phyloP scores from a whole-genome alignment of 2,113 vertebrate species.

The Prochilodus magdalenae region DNA sequence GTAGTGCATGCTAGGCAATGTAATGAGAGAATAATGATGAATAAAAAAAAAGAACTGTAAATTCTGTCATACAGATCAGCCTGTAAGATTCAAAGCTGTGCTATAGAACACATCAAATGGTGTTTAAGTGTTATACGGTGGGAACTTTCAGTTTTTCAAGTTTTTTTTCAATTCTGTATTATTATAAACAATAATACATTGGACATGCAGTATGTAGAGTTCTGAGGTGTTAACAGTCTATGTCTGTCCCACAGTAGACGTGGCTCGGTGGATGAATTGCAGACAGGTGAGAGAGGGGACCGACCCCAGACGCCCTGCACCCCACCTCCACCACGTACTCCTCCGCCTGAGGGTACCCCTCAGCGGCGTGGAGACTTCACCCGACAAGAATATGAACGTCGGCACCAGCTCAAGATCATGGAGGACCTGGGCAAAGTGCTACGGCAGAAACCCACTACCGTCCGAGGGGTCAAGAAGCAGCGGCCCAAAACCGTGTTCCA shows the following conservation, averaged over 20 bases:
- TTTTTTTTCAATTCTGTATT: too few species aligned
- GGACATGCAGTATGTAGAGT: too few species aligned
- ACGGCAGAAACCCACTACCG: conserved; percentile 80
- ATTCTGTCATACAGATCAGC: too few species aligned
- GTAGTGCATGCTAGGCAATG: too few species aligned
- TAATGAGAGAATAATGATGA: too few species aligned
- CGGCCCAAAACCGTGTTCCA: conserved; percentile 88
- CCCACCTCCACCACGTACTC: conserved; percentile 62
- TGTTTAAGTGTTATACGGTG: too few species aligned
- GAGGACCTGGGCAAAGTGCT: conserved; percentile 91
- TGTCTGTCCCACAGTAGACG: conserved; percentile 58
- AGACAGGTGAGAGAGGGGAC: conserved; percentile 64
- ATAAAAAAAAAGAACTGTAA: too few species aligned
- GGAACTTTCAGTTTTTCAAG: too few species aligned
- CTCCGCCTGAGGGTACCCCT: conserved; percentile 74
- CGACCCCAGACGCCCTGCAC: conserved; percentile 65
- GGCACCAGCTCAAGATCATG: conserved; percentile 91
- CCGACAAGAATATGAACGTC: conserved; percentile 82
- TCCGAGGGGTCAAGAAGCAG: conserved; percentile 80
- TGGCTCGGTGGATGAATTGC: conserved; percentile 71
- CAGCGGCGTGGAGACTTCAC: conserved; percentile 87
- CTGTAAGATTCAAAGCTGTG: too few species aligned
- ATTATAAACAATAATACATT: too few species aligned
- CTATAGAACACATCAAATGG: too few species aligned
- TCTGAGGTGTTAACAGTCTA: not conserved